Conservation (phyloP, 2,888 invertebrate species). For the Rugalucina vietnamica region DNA sequence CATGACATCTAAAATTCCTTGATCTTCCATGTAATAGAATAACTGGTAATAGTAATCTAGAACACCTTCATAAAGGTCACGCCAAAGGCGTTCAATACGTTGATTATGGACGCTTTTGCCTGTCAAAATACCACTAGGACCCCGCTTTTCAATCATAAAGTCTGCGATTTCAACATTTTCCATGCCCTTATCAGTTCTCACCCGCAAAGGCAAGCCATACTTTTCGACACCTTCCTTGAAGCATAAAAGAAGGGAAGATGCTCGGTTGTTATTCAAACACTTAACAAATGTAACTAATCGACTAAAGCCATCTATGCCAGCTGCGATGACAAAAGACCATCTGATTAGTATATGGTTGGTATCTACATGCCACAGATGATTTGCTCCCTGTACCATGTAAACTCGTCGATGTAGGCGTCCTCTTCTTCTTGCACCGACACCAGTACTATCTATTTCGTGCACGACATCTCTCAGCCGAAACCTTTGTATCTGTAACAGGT, state of each 20-base stretch:
- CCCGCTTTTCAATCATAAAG: slow-evolving; percentile 24
- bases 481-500: slow-evolving; percentile 19
- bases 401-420: slow-evolving; percentile 23
- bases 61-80: slow-evolving; percentile 55
- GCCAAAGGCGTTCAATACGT: slow-evolving; percentile 49
- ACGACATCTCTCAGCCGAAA: slow-evolving; percentile 17
- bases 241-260: slow-evolving; percentile 38
- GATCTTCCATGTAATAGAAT: slow-evolving; percentile 57
- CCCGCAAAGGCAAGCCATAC: slow-evolving; percentile 35
- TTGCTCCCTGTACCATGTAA: slow-evolving; percentile 40
- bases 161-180: slow-evolving; percentile 46
- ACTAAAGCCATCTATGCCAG: slow-evolving; percentile 56
- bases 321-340: slow-evolving; percentile 49
- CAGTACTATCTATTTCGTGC: neutral
- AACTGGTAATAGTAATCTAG: slow-evolving; percentile 41
- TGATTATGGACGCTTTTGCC: slow-evolving; percentile 50
- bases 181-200: slow-evolving; percentile 43
- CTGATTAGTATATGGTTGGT: slow-evolving; percentile 54
- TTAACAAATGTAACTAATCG: slow-evolving; percentile 35
- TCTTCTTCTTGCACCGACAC: neutral
- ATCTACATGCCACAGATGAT: slow-evolving; percentile 56
- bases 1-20: slow-evolving; percentile 40
- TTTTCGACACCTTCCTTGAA: slow-evolving; percentile 22
- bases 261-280: slow-evolving; percentile 45
- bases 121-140: slow-evolving; percentile 24